phyloP scores from a whole-genome alignment of 1,140 invertebrate species.

The Drosophila bipectinata region DNA sequence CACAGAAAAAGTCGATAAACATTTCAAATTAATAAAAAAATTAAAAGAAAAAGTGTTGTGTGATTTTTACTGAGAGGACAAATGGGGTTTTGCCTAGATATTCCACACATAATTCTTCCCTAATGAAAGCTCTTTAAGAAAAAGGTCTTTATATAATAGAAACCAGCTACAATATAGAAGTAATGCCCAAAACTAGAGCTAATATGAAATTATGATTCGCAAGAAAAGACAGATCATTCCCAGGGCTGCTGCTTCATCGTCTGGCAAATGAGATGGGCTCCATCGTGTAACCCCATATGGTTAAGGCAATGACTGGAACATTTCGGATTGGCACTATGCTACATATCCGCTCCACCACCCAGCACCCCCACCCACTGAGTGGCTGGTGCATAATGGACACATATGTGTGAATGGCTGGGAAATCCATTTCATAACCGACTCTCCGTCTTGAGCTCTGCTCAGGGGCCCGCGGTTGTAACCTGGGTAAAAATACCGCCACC shows the following conservation, averaged over 20 bases:
- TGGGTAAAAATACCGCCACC: constrained; percentile 68
- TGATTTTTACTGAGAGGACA: too few species aligned
- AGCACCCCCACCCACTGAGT: neutral
- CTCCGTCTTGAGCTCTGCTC: constrained; percentile 23
- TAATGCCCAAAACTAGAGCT: neutral
- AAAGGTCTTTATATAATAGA: neutral
- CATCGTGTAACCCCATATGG: constrained; percentile 13
- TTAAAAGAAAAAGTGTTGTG: too few species aligned
- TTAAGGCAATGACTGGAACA: constrained; percentile 60
- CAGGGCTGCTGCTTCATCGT: constrained; percentile 3
- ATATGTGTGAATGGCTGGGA: constrained; percentile 51
- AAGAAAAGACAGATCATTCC: constrained; percentile 4
- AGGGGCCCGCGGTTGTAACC: constrained; percentile 60
- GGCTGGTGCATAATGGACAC: constrained; percentile 75
- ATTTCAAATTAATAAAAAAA: too few species aligned
- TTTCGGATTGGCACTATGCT: constrained; percentile 53
- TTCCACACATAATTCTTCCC: too few species aligned
- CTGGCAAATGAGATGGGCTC: constrained; percentile 4
- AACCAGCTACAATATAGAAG: neutral
- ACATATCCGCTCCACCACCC: constrained; percentile 38
- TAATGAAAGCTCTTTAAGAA: neutral
- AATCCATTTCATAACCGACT: constrained; percentile 74
- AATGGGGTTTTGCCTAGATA: too few species aligned
- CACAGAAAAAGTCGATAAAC: too few species aligned
- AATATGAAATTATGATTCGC: neutral